Percentiles rank a stretch among this genome's conserved stretches.
These are phyloP conservation scores for Baccha elongata DNA, from an alignment of 2,888 invertebrate species.

Conservation along the genomic window DNA sequence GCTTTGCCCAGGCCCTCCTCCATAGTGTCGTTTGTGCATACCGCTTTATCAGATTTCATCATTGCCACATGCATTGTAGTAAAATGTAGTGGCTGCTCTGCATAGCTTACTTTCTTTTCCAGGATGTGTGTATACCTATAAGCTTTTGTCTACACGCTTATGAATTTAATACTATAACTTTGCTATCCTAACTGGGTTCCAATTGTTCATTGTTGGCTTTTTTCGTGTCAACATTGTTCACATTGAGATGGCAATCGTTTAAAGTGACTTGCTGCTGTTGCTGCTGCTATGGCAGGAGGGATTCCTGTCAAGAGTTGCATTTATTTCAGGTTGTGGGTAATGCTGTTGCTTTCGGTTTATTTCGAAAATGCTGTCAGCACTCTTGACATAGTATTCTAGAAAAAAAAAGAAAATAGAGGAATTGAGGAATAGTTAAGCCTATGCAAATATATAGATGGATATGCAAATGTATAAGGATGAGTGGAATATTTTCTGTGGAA, in stretches of 20 bases:
- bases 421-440: slow-evolving; percentile 10
- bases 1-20: slow-evolving; percentile 80
- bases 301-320: slow-evolving; percentile 44
- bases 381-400: slow-evolving; percentile 63
- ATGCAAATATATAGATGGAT: slow-evolving; percentile 24
- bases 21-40: slow-evolving; percentile 81
- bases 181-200: slow-evolving; percentile 51
- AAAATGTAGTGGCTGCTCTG: slow-evolving; percentile 37
- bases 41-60: slow-evolving; percentile 81
- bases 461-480: slow-evolving; percentile 3
- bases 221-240: slow-evolving; percentile 63
- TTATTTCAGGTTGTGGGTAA: slow-evolving; percentile 43
- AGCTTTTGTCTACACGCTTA: slow-evolving; percentile 42
- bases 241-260: slow-evolving; percentile 55
- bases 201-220: slow-evolving; percentile 49
- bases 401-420: slow-evolving; percentile 32
- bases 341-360: slow-evolving; percentile 39
- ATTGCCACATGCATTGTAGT: slow-evolving; percentile 66
- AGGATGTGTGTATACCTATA: slow-evolving; percentile 32
- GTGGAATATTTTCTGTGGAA: not conserved
- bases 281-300: slow-evolving; percentile 28
- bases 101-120: slow-evolving; percentile 46
- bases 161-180: slow-evolving; percentile 66
- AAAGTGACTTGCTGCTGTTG: slow-evolving; percentile 35
- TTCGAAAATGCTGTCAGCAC: slow-evolving; percentile 45